Percentiles rank a stretch among this genome's conserved stretches.
These are phyloP conservation scores for Apis laboriosa DNA, from an alignment of 1,140 invertebrate genomes.

Conservation along the genomic window DNA sequence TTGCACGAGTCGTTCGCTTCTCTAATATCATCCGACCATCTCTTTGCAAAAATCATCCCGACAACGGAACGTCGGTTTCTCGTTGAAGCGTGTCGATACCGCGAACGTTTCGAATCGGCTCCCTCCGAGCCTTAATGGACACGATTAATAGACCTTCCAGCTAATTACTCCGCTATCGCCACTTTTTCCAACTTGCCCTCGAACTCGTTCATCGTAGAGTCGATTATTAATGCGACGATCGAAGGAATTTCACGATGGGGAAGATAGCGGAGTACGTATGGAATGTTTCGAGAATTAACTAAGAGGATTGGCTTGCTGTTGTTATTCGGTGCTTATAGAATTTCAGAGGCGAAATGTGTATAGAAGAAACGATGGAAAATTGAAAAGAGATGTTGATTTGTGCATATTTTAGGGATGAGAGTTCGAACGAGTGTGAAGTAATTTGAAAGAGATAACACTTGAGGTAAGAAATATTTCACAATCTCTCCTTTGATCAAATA, in stretches of 20 bases:
- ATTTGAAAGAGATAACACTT: too few relatives aligned
- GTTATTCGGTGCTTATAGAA: too few relatives aligned
- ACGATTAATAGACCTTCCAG: slow-evolving; percentile 43
- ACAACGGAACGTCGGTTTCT: slow-evolving; percentile 17
- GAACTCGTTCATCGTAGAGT: neutral
- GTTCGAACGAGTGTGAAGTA: too few relatives aligned
- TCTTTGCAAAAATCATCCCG: neutral
- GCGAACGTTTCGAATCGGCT: neutral
- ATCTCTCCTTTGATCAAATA: too few relatives aligned
- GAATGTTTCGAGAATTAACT: neutral
- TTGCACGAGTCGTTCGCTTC: neutral
- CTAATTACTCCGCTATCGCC: slow-evolving; percentile 27
- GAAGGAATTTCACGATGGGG: neutral
- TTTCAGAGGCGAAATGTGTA: too few relatives aligned
- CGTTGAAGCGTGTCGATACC: slow-evolving; percentile 27
- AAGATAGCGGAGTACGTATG: neutral
- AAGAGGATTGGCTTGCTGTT: too few relatives aligned
- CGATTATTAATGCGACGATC: slow-evolving; percentile 22
- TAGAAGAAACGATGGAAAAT: too few relatives aligned
- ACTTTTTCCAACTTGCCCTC: neutral
- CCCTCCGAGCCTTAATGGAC: slow-evolving; percentile 8
- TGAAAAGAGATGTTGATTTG: too few relatives aligned
- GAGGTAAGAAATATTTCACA: too few relatives aligned
- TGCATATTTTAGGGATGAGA: too few relatives aligned
- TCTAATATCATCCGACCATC: slow-evolving; percentile 10